Conservation (phyloP, 2,113 vertebrate species). For the Crotophaga sulcirostris region DNA sequence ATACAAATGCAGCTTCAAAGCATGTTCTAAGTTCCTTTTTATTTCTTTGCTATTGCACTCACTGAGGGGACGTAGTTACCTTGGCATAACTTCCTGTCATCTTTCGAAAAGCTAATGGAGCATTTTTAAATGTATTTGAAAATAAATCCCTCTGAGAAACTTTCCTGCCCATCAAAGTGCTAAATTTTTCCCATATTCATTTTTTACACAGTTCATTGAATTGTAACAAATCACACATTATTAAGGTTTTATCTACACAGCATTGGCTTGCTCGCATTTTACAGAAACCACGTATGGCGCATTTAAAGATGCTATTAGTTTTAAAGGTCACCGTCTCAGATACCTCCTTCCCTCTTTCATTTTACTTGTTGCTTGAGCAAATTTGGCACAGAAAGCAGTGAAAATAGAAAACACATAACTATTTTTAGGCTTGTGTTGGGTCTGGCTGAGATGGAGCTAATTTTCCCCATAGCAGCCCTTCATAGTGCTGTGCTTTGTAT, state of each 20-base stretch:
- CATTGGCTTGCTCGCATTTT: neutral
- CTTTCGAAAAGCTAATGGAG: neutral
- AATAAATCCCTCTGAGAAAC: neutral
- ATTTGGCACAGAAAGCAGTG: neutral
- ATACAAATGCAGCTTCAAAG: neutral
- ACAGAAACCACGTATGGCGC: neutral
- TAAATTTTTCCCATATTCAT: neutral
- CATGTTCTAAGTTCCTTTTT: neutral
- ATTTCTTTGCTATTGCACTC: neutral
- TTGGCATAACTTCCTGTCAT: neutral
- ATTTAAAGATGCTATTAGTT: neutral
- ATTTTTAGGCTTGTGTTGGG: neutral
- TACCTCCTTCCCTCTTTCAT: neutral
- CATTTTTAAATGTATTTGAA: neutral
- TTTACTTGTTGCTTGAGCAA: constrained; percentile 6
- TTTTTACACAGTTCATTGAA: neutral
- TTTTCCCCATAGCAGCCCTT: too few relatives aligned
- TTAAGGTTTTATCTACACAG: neutral
- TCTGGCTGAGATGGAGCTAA: too few relatives aligned
- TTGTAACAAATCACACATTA: neutral
- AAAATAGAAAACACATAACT: neutral
- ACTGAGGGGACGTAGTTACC: neutral
- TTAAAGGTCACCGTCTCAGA: neutral
- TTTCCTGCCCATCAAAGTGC: neutral
- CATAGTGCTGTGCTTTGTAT: too few relatives aligned